Evolutionary conservation across 2,113 vertebrate species (phyloP), one percentile per base, ranked within the genome.

Genomic region (Oreotrochilus melanogaster): DNA sequence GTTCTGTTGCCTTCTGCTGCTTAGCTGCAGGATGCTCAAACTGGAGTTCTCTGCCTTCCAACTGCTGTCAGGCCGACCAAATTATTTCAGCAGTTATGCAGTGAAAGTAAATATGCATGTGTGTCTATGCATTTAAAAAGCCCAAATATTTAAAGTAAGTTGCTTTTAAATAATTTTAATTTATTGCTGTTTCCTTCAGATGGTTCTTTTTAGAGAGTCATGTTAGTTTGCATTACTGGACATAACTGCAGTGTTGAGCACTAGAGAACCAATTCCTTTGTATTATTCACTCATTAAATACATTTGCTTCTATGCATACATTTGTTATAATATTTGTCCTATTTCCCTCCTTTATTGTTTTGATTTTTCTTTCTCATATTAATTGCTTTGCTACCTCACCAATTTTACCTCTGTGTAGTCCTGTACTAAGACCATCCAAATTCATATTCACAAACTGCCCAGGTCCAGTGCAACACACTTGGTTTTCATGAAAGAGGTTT

Each of bases 71-170:
- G 56, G 3, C 39, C 57, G 56, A 17, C 25, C 74, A 47, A 57
- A 53, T 39, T 0, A 22, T 71, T 70, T 70, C 30, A 43, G 35
- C 71, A 51, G 23, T 45, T 70, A 51, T 66, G 23, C 25, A 62
- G 51, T 13, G 21, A 47, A 39, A 39, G 18, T 13, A 1, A 25
- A 6, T 24, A 9, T 1, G 1, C 13, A 11, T 27, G 9, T 22
- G 5, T 21, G 11, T 18, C 0, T n/a, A 1, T 19, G 6, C 21
- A 13, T 53, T 47, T 19, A 47, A 47, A 50, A 24, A 24, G 11
- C 39, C 39, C 39, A 39, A 39, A 39, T 39, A 39, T 39, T 23
- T 6, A 7, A 75, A 70, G 51, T 69, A 43, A 73, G 16, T 51
- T 33, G 13, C 1, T 51, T 69, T 51, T 47, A 30, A 31, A 4